Evolutionary conservation across 2,113 vertebrate species (phyloP), one percentile per base, ranked within the genome.

Genomic region (Phaethornis superciliosus): DNA sequence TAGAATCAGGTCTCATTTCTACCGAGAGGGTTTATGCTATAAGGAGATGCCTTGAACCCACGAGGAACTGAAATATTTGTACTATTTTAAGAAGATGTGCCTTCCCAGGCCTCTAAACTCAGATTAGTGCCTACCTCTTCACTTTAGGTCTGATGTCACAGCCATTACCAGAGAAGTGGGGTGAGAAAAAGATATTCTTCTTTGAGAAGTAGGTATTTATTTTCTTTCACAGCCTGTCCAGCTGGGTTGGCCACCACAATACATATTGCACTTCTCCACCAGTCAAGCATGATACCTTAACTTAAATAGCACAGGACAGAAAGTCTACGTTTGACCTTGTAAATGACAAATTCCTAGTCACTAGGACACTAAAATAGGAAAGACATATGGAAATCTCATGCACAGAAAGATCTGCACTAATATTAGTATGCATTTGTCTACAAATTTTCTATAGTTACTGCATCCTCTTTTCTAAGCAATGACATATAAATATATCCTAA

Each of bases 271-370:
- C 44, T 90, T 94, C 93, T 88, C 79, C 64, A 40, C 76, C 30
- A 64, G 88, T 75, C 93, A 97, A 94, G 93, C 91, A 64, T 69
- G 60, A 62, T 93, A 56, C 60, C n/a, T 85, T 64, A 83, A 78
- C 65, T 78, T 91, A 77, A 94, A 86, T 19, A 93, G 92, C 62
- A 84, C 40, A 68, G 90, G 69, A 88, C 37, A 56, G 52, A 93
- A 81, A 93, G 80, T 75, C 71, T 40, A 12, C 54, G 1, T 70
- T 96, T 56, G 93, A 79, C 91, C 94, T 95, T 96, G 85, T 71
- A 82, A 96, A 91, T 93, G 83, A 95, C 62, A 76, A 90, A 94
- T 76, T 51, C 72, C 58, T 49, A 68, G 60, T 63, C 90, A 84
- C 69, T 54, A 86, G 83, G 83, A 90, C 82, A 93, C 56, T 82